Conservation (phyloP, 1,140 invertebrate genomes). For the Hyposmocoma kahamanoa region DNA sequence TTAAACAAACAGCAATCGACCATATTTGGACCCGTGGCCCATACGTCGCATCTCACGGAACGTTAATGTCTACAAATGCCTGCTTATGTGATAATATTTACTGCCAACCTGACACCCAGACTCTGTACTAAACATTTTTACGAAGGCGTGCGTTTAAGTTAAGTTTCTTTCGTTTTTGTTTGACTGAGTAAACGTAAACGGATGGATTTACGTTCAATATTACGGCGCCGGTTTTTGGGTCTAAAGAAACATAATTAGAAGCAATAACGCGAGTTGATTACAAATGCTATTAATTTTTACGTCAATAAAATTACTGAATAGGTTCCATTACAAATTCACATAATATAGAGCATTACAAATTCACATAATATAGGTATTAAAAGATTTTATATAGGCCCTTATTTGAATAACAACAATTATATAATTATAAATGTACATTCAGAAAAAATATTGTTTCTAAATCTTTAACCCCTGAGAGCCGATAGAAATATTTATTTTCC, state of each 20-base stretch:
- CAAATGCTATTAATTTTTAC: conserved; percentile 28
- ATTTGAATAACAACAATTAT: no score
- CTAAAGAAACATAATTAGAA: conserved; percentile 25
- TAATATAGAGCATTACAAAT: no score
- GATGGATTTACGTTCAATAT: neutral
- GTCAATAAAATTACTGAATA: conserved; percentile 27
- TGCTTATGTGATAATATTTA: conserved; percentile 24
- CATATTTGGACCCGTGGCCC: conserved; percentile 9
- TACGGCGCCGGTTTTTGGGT: conserved; percentile 8
- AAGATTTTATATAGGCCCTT: no score
- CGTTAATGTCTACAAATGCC: conserved; percentile 15
- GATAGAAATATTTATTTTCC: no score
- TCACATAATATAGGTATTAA: no score
- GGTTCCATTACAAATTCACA: conserved; percentile 34
- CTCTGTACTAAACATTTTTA: conserved; percentile 8
- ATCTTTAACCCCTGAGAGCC: no score
- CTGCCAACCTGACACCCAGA: conserved; percentile 11
- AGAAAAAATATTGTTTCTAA: no score
- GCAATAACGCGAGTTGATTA: conserved; percentile 24
- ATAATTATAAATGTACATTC: no score
- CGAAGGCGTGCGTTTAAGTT: conserved; percentile 17
- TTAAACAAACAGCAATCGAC: conserved; percentile 28
- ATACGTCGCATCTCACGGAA: conserved; percentile 12
- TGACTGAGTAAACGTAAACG: conserved; percentile 13
- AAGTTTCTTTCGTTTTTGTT: conserved; percentile 6